phyloP scores from a whole-genome alignment of 2,888 invertebrate genomes.

The Atrina japonica region DNA sequence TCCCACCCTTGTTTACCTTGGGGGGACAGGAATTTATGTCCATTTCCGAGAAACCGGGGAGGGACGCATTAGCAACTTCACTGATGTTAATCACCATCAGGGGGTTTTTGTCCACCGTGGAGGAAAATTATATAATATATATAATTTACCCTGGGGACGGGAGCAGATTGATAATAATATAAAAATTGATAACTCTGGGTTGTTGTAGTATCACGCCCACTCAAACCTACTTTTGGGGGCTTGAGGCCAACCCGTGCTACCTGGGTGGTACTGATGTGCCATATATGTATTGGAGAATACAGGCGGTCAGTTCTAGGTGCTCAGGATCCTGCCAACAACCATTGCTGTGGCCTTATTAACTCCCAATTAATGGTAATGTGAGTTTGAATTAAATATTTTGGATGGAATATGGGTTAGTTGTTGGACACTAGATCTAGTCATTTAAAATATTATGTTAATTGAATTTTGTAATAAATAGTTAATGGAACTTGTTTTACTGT shows the following conservation, averaged over 20 bases:
- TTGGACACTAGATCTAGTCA: too few species aligned
- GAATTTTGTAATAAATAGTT: too few species aligned
- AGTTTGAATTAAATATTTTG: too few species aligned
- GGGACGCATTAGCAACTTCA: too few species aligned
- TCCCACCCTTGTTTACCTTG: too few species aligned
- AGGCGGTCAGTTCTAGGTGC: constrained; percentile 4
- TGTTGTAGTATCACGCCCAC: not conserved
- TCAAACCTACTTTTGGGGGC: not conserved
- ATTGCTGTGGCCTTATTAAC: not conserved
- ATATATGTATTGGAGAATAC: constrained; percentile 4
- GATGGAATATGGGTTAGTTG: too few species aligned
- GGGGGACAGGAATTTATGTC: too few species aligned
- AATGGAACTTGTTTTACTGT: too few species aligned
- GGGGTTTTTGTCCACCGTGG: constrained; percentile 1
- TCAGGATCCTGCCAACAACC: too few species aligned
- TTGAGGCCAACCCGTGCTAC: constrained; percentile 12
- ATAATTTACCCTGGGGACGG: not conserved
- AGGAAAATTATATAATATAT: not conserved
- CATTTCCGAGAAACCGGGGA: too few species aligned
- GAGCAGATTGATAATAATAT: not conserved
- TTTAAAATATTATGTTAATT: too few species aligned
- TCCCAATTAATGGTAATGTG: too few species aligned
- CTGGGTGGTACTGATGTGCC: constrained; percentile 8
- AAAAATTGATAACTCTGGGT: not conserved
- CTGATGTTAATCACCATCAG: not conserved